A percentile compares a stretch with the other conserved stretches of the same genome.
phyloP scores from a whole-genome alignment of 1,140 invertebrate species.

The Papilio xuthus region DNA sequence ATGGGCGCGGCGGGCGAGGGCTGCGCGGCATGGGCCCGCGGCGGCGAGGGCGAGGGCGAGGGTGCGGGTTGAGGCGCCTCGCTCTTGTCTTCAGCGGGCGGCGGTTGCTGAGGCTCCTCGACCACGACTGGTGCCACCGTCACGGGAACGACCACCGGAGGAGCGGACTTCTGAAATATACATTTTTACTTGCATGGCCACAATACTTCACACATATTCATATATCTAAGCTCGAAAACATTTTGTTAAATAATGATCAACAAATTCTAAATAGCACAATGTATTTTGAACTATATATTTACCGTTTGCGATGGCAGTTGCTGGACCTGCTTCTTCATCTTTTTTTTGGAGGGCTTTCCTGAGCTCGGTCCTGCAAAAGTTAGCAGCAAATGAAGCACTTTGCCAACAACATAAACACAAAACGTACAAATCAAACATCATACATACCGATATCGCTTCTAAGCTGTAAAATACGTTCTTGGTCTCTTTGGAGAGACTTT shows the following conservation, averaged over 20 bases:
- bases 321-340: conserved; percentile 71
- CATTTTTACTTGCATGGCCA: neutral
- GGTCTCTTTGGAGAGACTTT: conserved; percentile 18
- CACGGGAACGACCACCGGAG: conserved; percentile 45
- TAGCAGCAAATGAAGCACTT: conserved; percentile 29
- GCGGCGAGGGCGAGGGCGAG: conserved; percentile 36
- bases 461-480: conserved; percentile 35
- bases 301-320: conserved; percentile 62
- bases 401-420: conserved; percentile 26
- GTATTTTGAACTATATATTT: conserved; percentile 48
- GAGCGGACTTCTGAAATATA: conserved; percentile 48
- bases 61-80: conserved; percentile 45
- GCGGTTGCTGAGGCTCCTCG: conserved; percentile 43
- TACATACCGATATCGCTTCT: conserved; percentile 39
- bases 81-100: conserved; percentile 40
- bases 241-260: too few species aligned
- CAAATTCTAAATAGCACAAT: too few species aligned
- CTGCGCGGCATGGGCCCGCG: conserved; percentile 36
- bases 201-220: neutral
- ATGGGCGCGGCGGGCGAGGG: conserved; percentile 24
- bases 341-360: conserved; percentile 76
- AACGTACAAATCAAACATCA: conserved; percentile 26
- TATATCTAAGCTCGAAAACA: too few species aligned
- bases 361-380: conserved; percentile 64
- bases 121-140: conserved; percentile 35